phyloP scores from a whole-genome alignment of 2,113 vertebrate species.

The Leuciscus idus region DNA sequence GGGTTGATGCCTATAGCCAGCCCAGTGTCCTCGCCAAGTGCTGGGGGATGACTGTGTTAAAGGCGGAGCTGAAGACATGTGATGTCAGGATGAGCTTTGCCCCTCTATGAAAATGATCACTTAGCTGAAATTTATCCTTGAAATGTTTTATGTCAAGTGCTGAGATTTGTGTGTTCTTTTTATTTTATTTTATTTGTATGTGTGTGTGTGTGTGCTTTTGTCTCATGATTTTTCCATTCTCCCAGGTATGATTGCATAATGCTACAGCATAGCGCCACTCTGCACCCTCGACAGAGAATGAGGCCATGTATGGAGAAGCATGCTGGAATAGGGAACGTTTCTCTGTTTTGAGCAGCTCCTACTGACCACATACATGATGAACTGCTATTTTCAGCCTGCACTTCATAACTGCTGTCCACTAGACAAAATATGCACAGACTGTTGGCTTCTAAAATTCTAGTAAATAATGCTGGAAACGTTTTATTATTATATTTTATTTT shows the following conservation, averaged over 20 bases:
- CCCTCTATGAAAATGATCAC: too few relatives aligned
- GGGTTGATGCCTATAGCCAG: too few relatives aligned
- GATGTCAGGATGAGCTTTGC: not conserved
- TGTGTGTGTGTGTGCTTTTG: too few relatives aligned
- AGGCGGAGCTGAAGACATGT: too few relatives aligned
- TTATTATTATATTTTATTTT: not conserved
- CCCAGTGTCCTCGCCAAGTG: too few relatives aligned
- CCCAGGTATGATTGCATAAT: constrained; percentile 49
- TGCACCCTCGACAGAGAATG: constrained; percentile 19
- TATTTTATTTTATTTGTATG: not conserved
- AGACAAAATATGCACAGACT: not conserved
- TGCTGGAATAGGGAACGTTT: not conserved
- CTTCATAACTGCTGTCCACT: not conserved
- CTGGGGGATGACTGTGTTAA: too few relatives aligned
- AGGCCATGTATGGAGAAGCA: constrained; percentile 27
- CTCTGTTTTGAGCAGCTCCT: not conserved
- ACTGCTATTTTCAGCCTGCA: not conserved
- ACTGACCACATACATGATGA: not conserved
- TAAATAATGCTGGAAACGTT: not conserved
- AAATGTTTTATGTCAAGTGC: not conserved
- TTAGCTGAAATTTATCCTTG: not conserved
- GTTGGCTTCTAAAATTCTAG: not conserved
- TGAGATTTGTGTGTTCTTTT: not conserved
- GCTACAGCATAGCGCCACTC: constrained; percentile 17
- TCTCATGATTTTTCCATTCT: constrained; percentile 31